These are phyloP conservation scores for Entosphenus tridentatus DNA, from an alignment of 2,113 vertebrate genomes.

Conservation along the genomic window DNA sequence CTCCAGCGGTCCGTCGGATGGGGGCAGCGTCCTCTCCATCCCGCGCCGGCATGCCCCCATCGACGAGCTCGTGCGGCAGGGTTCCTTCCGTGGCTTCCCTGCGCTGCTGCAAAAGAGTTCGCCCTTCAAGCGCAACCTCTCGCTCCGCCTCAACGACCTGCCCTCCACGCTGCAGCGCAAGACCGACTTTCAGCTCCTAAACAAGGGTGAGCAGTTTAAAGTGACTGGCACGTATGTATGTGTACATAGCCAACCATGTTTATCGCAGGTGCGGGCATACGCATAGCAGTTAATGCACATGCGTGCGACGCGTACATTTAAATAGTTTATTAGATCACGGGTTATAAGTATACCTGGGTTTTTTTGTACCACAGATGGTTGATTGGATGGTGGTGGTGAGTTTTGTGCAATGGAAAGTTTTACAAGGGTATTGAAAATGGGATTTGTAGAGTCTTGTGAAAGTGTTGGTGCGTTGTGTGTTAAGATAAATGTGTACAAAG, in stretches of 20 bases:
- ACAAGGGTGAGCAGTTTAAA: slow-evolving; percentile 35
- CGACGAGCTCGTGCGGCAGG: slow-evolving; percentile 74
- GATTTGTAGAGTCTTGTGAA: neutral
- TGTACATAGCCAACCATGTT: no score
- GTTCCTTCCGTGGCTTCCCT: slow-evolving; percentile 85
- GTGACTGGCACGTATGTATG: neutral
- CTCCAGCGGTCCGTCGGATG: slow-evolving; percentile 15
- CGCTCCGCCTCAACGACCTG: slow-evolving; percentile 77
- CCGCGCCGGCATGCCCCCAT: slow-evolving; percentile 72
- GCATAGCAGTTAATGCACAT: no score
- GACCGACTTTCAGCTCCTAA: slow-evolving; percentile 72
- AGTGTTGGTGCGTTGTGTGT: neutral
- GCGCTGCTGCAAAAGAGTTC: slow-evolving; percentile 88
- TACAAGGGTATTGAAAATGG: neutral
- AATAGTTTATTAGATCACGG: neutral
- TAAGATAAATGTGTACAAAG: no score
- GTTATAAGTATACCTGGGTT: neutral
- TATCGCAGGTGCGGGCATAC: neutral
- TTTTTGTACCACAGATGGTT: neutral
- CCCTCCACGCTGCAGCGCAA: slow-evolving; percentile 89
- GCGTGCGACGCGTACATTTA: neutral
- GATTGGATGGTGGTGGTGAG: neutral
- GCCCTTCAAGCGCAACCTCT: slow-evolving; percentile 82
- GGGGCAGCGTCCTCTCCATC: slow-evolving; percentile 46
- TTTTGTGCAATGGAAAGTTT: slow-evolving; percentile 1